Evolutionary conservation across 2,888 invertebrate species (phyloP).

Genomic region (Orgyia antiqua): DNA sequence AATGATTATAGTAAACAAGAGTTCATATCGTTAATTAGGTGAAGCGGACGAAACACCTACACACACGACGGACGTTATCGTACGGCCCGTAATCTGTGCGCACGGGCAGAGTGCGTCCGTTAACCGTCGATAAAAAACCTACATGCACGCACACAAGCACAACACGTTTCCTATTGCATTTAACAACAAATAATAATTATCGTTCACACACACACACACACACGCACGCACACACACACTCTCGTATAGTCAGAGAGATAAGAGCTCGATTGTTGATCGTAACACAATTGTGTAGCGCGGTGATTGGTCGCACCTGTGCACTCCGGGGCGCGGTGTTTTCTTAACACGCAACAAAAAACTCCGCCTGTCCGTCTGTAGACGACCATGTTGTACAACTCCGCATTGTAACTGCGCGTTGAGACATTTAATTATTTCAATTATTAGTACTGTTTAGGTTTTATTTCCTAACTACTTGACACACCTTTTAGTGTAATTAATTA

Average conservation of each 20-base stretch:
- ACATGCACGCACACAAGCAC: conserved; percentile 40
- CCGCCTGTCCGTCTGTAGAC: conserved; percentile 37
- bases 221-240: conserved; percentile 3
- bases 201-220: conserved; percentile 35
- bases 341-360: conserved; percentile 41
- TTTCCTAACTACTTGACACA: no score
- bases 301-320: conserved; percentile 67
- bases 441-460: no score
- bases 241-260: conserved; percentile 34
- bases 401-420: conserved; percentile 34
- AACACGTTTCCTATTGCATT: conserved; percentile 47
- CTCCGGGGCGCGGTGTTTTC: conserved; percentile 23
- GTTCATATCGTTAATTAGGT: conserved; percentile 33
- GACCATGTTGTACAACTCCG: conserved; percentile 40
- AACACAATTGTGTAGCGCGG: conserved; percentile 30
- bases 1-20: conserved; percentile 13
- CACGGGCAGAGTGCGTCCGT: conserved; percentile 60
- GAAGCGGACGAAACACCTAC: conserved; percentile 46
- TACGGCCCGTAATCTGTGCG: conserved; percentile 42
- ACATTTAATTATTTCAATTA: conserved; percentile 31
- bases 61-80: conserved; percentile 38
- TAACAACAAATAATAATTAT: conserved; percentile 52
- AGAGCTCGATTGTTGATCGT: conserved; percentile 43
- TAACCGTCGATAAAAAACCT: conserved; percentile 59
- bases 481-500: no score